Percentiles rank a stretch among this genome's conserved stretches.
These are phyloP conservation scores for Netelia virgata DNA, from an alignment of 2,888 invertebrate genomes.

Conservation along the genomic window DNA sequence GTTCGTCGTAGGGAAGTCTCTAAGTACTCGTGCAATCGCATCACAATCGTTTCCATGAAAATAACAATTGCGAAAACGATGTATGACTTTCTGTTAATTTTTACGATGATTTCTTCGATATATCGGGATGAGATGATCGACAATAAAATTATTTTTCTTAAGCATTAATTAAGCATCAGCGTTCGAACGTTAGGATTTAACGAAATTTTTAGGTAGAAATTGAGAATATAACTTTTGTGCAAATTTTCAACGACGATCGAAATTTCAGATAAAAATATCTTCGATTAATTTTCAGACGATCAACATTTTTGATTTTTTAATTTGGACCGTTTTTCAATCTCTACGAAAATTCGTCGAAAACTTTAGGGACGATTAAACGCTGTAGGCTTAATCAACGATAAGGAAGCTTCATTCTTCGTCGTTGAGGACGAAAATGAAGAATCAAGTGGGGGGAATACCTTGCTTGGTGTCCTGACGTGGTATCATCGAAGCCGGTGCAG, in stretches of 20 bases:
- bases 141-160: not conserved
- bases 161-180: conserved; percentile 10
- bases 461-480: conserved; percentile 91
- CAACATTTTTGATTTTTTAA: not conserved
- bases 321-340: not conserved
- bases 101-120: not conserved
- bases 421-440: conserved; percentile 2
- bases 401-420: not conserved
- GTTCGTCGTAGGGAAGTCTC: conserved; percentile 13
- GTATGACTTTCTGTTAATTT: not conserved
- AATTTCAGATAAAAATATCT: not conserved
- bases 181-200: not conserved
- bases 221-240: too few species aligned
- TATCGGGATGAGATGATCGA: not conserved
- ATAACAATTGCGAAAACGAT: not conserved
- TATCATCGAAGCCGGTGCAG: conserved; percentile 94
- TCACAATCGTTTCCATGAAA: not conserved
- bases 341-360: not conserved
- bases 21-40: conserved; percentile 34
- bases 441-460: conserved; percentile 82
- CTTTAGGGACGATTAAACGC: not conserved
- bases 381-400: not conserved
- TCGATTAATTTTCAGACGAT: not conserved
- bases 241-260: not conserved
- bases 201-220: too few species aligned